Base-by-base conservation (phyloP, 2,888 invertebrate species). In the Agrochola macilenta region DNA sequence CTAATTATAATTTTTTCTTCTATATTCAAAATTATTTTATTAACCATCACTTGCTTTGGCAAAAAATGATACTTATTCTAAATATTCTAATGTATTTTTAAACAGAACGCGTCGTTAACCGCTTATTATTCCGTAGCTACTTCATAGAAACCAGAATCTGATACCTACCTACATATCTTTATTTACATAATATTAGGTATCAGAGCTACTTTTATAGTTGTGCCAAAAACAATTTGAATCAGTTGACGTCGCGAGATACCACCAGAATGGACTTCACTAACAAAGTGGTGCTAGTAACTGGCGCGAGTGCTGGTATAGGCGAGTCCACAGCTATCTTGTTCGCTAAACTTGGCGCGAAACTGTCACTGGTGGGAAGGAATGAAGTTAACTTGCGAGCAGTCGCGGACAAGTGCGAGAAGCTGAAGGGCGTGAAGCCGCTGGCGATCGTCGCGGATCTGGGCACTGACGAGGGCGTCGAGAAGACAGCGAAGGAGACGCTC, bases 261-360 rank as follows among this genome's bases (percentile, higher is more conserved):
- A 76, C 23, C 60, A 61, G 49, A 61, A 75, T 75, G 71, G 84
- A 90, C 74, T 93, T 93, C 68, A 76, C 88, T 0, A 78, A 87
- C 26, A 93, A 93, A 88, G 92, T 93, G 0, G 92, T 92, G 61
- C 64, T 93, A 54, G 89, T 93, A 52, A 93, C 92, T 0, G 93
- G 93, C 39, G 93, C 93, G 0, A 93, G 93, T 75, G 91, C 91
- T 2, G 93, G 93, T 0, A 91, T 93, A 14, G 92, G 92, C 0
- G 90, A 90, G 71, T 82, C 90, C 8, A 91, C 84, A 5, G 92
- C 92, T 60, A 30, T 60, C 9, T 73, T 91, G 78, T 92, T 93
- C 52, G 91, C 92, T 0, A 84, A 88, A 69, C 88, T 86, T 74
- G 90, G 91, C 26, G 93, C 93, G 0, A 88, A 88, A 49, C 74